These are phyloP conservation scores for Eupithecia vulgata DNA, from an alignment of 2,888 invertebrate genomes.

Conservation along the genomic window DNA sequence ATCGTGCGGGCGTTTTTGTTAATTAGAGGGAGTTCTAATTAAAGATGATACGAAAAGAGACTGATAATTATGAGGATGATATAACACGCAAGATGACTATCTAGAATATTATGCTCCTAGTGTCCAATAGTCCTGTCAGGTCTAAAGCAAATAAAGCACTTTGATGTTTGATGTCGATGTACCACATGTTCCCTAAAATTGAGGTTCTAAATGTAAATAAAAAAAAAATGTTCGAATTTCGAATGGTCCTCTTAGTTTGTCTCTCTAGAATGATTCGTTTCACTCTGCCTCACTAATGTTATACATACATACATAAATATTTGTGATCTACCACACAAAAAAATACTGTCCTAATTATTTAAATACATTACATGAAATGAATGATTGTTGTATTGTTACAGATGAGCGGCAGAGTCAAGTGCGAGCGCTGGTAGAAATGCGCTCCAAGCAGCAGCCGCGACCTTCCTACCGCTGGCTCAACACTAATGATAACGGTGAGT, in stretches of 20 bases:
- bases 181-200: too few species aligned
- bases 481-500: conserved; percentile 86
- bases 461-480: conserved; percentile 88
- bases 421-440: conserved; percentile 83
- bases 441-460: conserved; percentile 88
- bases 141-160: too few species aligned
- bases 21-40: conserved; percentile 57
- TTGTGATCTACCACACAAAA: background rate
- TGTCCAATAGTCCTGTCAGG: too few species aligned
- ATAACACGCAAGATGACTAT: background rate
- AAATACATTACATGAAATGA: background rate
- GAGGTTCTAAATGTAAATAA: too few species aligned
- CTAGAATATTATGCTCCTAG: background rate
- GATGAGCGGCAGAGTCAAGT: conserved; percentile 65
- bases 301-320: too few species aligned
- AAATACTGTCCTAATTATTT: background rate
- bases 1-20: conserved; percentile 47
- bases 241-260: too few species aligned
- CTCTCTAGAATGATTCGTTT: too few species aligned
- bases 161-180: too few species aligned
- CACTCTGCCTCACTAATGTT: too few species aligned
- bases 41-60: conserved; percentile 41
- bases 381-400: conserved; percentile 44
- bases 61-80: too few species aligned
- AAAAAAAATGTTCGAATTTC: too few species aligned